These are phyloP conservation scores for Indri indri DNA, from an alignment of 2,113 vertebrate genomes.

Conservation along the genomic window DNA sequence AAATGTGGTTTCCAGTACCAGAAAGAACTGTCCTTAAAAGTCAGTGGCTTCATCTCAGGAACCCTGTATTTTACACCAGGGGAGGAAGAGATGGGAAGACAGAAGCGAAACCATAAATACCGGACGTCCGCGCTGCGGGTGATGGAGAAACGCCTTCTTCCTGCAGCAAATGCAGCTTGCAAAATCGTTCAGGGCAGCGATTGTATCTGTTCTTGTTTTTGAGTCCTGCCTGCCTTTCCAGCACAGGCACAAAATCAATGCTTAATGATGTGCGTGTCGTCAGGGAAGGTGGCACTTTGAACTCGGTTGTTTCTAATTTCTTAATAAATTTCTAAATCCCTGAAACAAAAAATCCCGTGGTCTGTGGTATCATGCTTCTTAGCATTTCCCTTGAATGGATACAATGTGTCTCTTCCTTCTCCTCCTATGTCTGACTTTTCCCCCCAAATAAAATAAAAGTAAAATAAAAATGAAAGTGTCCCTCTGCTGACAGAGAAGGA, in stretches of 20 bases:
- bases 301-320: neutral
- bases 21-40: neutral
- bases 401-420: neutral
- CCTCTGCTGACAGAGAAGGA: neutral
- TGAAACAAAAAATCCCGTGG: accelerated
- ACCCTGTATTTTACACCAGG: neutral
- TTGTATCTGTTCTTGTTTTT: accelerated
- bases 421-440: neutral
- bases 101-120: too few species aligned
- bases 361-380: neutral
- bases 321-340: neutral
- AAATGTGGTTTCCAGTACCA: accelerated
- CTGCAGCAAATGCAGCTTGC: accelerated
- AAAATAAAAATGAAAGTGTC: neutral
- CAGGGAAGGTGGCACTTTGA: accelerated
- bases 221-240: accelerated
- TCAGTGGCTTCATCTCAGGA: neutral
- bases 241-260: neutral
- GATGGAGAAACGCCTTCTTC: neutral
- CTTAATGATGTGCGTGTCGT: accelerated
- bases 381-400: neutral
- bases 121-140: accelerated
- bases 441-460: neutral
- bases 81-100: neutral
- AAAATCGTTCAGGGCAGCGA: accelerated